Conservation (phyloP, 1,140 invertebrate genomes). For the Drosophila sp. region DNA sequence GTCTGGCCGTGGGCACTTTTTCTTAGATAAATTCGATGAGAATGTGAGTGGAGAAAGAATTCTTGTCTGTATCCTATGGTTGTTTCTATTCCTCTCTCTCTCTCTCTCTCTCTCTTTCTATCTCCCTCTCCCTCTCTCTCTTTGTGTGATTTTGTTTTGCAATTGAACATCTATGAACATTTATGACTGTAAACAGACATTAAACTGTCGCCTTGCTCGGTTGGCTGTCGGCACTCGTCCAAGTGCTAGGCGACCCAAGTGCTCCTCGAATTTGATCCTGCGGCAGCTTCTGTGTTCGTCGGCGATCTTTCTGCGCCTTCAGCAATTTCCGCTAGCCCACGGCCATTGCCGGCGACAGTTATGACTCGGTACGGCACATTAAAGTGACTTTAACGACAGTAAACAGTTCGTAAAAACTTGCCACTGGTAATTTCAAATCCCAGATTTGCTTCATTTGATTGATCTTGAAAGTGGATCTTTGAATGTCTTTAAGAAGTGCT, state of each 20-base stretch:
- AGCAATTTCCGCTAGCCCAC: slow-evolving; percentile 70
- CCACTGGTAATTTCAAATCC: not conserved
- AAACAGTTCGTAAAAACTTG: slow-evolving; percentile 74
- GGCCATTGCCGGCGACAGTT: slow-evolving; percentile 64
- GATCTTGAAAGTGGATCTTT: not conserved
- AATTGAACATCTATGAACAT: slow-evolving; percentile 65
- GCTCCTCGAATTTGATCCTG: slow-evolving; percentile 69
- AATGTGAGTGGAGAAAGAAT: not conserved
- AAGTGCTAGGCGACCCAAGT: slow-evolving; percentile 47
- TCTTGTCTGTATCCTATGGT: not conserved
- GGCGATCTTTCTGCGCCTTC: slow-evolving; percentile 61
- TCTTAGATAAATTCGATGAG: slow-evolving; percentile 33
- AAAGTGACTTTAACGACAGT: slow-evolving; percentile 78
- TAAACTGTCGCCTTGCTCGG: slow-evolving; percentile 69
- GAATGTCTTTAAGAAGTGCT: not conserved
- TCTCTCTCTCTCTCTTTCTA: not conserved
- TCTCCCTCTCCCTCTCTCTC: slow-evolving; percentile 3
- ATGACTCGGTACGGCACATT: slow-evolving; percentile 71
- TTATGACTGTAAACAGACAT: slow-evolving; percentile 82
- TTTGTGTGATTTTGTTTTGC: slow-evolving; percentile 33
- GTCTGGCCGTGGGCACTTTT: slow-evolving; percentile 56
- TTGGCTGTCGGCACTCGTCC: slow-evolving; percentile 31
- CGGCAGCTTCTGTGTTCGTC: slow-evolving; percentile 58
- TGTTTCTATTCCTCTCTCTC: slow-evolving; percentile 26
- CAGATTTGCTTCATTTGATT: not conserved